Percentiles rank a stretch among this genome's conserved stretches.
Evolutionary conservation across 2,888 invertebrate species (phyloP).

Genomic region (Drosophila siamana): DNA sequence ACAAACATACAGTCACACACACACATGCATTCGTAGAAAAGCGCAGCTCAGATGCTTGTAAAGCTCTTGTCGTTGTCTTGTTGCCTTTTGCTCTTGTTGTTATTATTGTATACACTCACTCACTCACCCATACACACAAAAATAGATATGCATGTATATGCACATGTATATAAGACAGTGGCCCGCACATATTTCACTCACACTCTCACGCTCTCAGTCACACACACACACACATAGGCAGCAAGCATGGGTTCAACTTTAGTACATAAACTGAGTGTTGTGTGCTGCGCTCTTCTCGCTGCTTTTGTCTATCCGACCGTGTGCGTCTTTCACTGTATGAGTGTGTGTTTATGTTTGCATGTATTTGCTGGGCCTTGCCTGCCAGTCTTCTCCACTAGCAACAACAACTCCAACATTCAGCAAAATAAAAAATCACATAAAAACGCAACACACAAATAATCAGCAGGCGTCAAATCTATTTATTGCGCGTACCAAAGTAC

Average conservation of each 20-base stretch:
- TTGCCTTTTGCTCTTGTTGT: conserved; percentile 47
- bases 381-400: conserved; percentile 38
- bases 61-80: conserved; percentile 40
- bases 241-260: conserved; percentile 60
- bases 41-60: conserved; percentile 56
- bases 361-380: conserved; percentile 34
- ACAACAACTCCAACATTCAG: conserved; percentile 41
- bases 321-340: conserved; percentile 52
- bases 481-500: conserved; percentile 48
- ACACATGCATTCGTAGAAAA: conserved; percentile 31
- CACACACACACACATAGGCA: conserved; percentile 8
- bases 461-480: conserved; percentile 67
- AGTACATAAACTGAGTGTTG: conserved; percentile 59
- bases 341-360: conserved; percentile 17
- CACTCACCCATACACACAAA: background rate
- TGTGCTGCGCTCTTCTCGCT: conserved; percentile 49
- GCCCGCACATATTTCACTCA: conserved; percentile 28
- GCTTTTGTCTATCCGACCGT: conserved; percentile 78
- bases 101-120: conserved; percentile 34
- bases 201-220: conserved; percentile 36
- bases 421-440: conserved; percentile 41
- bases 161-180: conserved; percentile 39
- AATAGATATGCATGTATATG: conserved; percentile 18
- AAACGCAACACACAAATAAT: conserved; percentile 45
- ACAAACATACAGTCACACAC: conserved; percentile 2